Conservation (phyloP, 2,888 invertebrate species). For the Polymixis lichenea region DNA sequence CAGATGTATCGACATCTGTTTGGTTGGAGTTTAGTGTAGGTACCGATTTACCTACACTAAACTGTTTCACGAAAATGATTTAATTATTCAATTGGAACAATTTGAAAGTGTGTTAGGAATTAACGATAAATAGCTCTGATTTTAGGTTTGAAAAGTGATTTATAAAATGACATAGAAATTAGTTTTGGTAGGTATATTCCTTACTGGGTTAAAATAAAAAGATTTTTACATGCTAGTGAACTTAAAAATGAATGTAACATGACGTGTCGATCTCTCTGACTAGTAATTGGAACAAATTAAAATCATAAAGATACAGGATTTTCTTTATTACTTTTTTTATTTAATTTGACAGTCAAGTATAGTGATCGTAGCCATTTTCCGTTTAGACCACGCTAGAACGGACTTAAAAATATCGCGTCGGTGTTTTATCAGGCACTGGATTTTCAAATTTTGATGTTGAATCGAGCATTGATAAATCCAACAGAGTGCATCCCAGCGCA, state of each 20-base stretch:
- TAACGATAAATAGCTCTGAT: slow-evolving; percentile 12
- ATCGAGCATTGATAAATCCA: too few species aligned
- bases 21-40: too few species aligned
- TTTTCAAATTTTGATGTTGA: too few species aligned
- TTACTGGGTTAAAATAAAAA: background rate
- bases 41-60: slow-evolving; percentile 1
- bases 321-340: too few species aligned
- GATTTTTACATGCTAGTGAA: too few species aligned
- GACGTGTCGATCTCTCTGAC: background rate
- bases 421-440: too few species aligned
- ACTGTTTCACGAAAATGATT: slow-evolving; percentile 23
- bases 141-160: slow-evolving; percentile 20
- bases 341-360: too few species aligned
- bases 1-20: too few species aligned
- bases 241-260: background rate
- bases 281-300: background rate
- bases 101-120: slow-evolving; percentile 24
- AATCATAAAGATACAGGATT: background rate
- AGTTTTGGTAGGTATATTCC: background rate
- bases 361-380: too few species aligned
- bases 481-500: too few species aligned
- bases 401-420: too few species aligned
- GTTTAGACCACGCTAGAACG: too few species aligned
- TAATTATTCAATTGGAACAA: slow-evolving; percentile 45
- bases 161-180: slow-evolving; percentile 6